A percentile compares a stretch with the other conserved stretches of the same genome.
Conservation (phyloP, 2,888 invertebrate species). For the Lobophora halterata region DNA sequence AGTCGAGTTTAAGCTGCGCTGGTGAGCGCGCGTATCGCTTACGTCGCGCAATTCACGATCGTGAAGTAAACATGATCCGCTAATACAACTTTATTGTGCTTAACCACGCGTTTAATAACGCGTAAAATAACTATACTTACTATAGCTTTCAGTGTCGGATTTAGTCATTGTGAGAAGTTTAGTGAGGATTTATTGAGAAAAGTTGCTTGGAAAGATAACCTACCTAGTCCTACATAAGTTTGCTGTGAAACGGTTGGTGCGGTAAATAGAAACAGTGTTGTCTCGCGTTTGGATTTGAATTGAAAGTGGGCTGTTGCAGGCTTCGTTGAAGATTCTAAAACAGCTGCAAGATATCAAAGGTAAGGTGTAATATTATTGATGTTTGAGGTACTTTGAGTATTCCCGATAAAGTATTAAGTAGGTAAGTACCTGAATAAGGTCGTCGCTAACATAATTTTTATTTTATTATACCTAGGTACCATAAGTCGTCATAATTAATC, state of each 20-base stretch:
- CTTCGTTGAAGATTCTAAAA: neutral
- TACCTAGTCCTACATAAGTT: too few relatives aligned
- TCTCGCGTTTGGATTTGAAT: conserved; percentile 52
- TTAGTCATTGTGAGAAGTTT: conserved; percentile 22
- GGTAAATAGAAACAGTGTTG: conserved; percentile 45
- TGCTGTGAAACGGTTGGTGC: conserved; percentile 26
- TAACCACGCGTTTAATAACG: conserved; percentile 31
- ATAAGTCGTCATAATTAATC: too few relatives aligned
- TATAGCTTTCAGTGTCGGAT: conserved; percentile 21
- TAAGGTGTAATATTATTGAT: neutral
- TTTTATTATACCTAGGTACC: too few relatives aligned
- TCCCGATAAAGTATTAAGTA: too few relatives aligned
- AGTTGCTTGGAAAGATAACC: conserved; percentile 21
- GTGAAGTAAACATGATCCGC: conserved; percentile 48
- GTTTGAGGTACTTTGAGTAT: too few relatives aligned
- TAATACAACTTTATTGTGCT: conserved; percentile 38
- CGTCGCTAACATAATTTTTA: too few relatives aligned
- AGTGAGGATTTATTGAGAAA: conserved; percentile 33
- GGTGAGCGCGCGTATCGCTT: conserved; percentile 41
- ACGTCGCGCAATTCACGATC: conserved; percentile 45
- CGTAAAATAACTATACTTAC: conserved; percentile 30
- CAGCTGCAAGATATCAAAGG: conserved; percentile 6
- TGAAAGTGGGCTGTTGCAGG: conserved; percentile 36
- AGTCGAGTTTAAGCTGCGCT: conserved; percentile 60
- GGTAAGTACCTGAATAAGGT: too few relatives aligned